These are phyloP conservation scores for Plectus sambesii DNA, from an alignment of 1,140 invertebrate species.

Conservation along the genomic window DNA sequence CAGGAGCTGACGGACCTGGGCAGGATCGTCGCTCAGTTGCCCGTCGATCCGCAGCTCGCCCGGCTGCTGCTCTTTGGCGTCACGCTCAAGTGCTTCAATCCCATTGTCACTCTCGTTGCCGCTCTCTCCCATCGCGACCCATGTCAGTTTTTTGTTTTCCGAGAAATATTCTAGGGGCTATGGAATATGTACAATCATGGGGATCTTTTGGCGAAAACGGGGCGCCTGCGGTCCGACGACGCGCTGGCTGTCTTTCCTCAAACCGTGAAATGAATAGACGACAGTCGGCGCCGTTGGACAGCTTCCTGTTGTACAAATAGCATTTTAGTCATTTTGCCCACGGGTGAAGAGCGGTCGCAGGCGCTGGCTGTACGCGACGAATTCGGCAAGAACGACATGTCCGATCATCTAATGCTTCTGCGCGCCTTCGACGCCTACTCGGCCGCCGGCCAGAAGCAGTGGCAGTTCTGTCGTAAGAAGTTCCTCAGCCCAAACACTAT, in stretches of 20 bases:
- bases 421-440: slow-evolving; percentile 62
- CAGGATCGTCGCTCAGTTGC: slow-evolving; percentile 70
- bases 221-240: too few species aligned
- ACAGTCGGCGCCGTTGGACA: slow-evolving; percentile 58
- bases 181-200: not conserved
- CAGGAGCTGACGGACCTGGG: slow-evolving; percentile 71
- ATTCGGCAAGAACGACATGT: slow-evolving; percentile 64
- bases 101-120: slow-evolving; percentile 79
- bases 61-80: slow-evolving; percentile 77
- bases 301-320: slow-evolving; percentile 22
- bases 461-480: slow-evolving; percentile 64
- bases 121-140: slow-evolving; percentile 65
- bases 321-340: slow-evolving; percentile 32
- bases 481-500: slow-evolving; percentile 68
- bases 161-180: not conserved
- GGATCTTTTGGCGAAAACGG: too few species aligned
- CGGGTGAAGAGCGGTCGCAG: slow-evolving; percentile 35
- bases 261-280: too few species aligned
- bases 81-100: slow-evolving; percentile 82
- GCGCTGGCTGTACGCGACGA: slow-evolving; percentile 56
- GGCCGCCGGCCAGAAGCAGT: slow-evolving; percentile 47
- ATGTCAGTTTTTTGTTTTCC: slow-evolving; percentile 46
- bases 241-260: too few species aligned
- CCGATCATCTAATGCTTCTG: slow-evolving; percentile 80
- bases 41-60: slow-evolving; percentile 79